phyloP scores from a whole-genome alignment of 2,797 vertebrate species.

The Lutjanus argentimaculatus region DNA sequence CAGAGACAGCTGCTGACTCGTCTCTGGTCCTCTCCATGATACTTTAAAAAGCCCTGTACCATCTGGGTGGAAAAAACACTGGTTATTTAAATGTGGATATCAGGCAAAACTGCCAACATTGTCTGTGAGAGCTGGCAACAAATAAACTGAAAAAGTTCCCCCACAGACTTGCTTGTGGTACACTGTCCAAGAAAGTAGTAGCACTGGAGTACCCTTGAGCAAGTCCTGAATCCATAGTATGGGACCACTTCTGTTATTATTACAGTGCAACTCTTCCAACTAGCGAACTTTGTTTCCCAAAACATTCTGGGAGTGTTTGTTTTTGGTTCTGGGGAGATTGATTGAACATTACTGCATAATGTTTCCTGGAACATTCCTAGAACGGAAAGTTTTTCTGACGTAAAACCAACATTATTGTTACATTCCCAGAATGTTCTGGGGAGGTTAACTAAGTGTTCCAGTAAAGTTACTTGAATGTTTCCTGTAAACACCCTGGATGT shows the following conservation, averaged over 20 bases:
- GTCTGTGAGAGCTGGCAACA: slow-evolving; percentile 2
- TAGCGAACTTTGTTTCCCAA: no score
- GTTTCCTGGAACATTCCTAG: no score
- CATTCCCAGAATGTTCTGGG: no score
- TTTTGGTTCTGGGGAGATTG: no score
- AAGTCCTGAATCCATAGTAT: background rate
- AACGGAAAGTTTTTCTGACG: no score
- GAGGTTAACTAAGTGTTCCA: no score
- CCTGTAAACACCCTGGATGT: no score
- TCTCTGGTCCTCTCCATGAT: slow-evolving; percentile 38
- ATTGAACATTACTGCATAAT: no score
- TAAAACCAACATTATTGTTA: no score
- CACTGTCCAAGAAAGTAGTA: background rate
- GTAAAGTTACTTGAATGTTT: no score
- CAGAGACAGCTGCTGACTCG: slow-evolving; percentile 62
- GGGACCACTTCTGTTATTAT: background rate
- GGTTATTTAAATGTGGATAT: slow-evolving; percentile 25
- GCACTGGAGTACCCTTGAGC: background rate
- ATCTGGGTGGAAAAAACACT: slow-evolving; percentile 55
- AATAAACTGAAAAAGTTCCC: background rate
- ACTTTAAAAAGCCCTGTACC: slow-evolving; percentile 40
- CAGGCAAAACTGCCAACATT: slow-evolving; percentile 28
- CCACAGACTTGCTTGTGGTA: background rate
- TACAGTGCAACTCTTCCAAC: background rate
- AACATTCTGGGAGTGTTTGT: no score